A percentile compares a stretch with the other conserved stretches of the same genome.
phyloP scores from a whole-genome alignment of 2,888 invertebrate species.

The Ichneumoninae sp. region DNA sequence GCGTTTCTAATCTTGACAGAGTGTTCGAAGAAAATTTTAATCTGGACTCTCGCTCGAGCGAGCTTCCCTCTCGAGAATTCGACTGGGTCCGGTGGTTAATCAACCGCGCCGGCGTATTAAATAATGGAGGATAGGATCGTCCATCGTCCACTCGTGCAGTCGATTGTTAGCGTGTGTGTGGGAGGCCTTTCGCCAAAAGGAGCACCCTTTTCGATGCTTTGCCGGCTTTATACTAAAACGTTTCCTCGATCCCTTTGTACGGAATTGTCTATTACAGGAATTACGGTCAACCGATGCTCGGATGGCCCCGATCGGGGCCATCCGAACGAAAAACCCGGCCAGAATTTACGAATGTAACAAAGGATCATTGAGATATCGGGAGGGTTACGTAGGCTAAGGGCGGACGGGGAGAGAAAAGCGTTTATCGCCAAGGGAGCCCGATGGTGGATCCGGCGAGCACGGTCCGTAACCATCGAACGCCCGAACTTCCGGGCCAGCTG shows the following conservation, averaged over 20 bases:
- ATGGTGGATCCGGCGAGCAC: constrained; percentile 21
- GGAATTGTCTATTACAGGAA: constrained; percentile 56
- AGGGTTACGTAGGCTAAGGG: not conserved
- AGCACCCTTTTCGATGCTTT: constrained; percentile 44
- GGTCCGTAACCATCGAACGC: constrained; percentile 29
- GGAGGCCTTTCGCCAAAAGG: not conserved
- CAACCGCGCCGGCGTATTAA: constrained; percentile 9
- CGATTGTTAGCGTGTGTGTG: constrained; percentile 25
- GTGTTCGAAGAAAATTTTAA: constrained; percentile 38
- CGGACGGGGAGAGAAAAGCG: constrained; percentile 41
- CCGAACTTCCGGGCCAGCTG: constrained; percentile 64
- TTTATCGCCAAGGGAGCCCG: constrained; percentile 36
- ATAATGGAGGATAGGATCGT: constrained; percentile 32
- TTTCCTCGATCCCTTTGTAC: constrained; percentile 57
- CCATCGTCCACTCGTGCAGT: not conserved
- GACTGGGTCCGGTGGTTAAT: constrained; percentile 36
- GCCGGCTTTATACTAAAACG: constrained; percentile 34
- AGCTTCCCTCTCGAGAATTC: constrained; percentile 9
- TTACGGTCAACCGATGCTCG: constrained; percentile 34
- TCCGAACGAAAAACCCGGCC: constrained; percentile 21
- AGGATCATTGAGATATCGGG: constrained; percentile 45
- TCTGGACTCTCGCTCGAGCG: constrained; percentile 2
- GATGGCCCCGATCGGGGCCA: constrained; percentile 20
- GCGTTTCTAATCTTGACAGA: constrained; percentile 36
- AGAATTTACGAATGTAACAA: constrained; percentile 58